Base-by-base conservation (phyloP, 1,140 invertebrate genomes). In the Rhyacophila brunnea region DNA sequence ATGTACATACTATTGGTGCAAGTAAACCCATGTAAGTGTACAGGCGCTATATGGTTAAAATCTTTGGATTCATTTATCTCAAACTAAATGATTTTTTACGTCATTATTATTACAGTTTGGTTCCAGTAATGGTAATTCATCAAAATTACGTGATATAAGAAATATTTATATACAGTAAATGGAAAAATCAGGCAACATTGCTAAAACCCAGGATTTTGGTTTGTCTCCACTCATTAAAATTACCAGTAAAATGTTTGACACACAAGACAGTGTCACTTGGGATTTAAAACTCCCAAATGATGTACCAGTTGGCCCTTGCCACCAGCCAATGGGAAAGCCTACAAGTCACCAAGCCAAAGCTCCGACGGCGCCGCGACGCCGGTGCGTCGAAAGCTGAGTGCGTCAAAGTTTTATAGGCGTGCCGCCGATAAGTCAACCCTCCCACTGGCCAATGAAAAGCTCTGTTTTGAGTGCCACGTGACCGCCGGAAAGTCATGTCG, bases 351-450 rank as follows among this genome's bases (percentile, higher is more conserved):
- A 60, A 61, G 59, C 56, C 53, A 56, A 51, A 19, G 7, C 32
- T 18, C 36, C 14, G 34, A 4, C 14, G 49, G 15, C 49, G 43
- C 43, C 18, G 14, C 43, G 43, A 45, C 43, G 43, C 43, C 11
- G 18, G n/a, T 32, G 32, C 50, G 50, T 38, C 10, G 7, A 17
- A 18, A 44, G 50, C 40, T 14, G 32, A 35, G 45, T 40, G 52
- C 52, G 53, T 28, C 53, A 32, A 43, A 36, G 34, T 53, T 44
- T 23, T 47, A 36, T 35, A 45, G 56, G 61, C 57, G 48, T 34
- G 48, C 34, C 55, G 60, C 45, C 60, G 53, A 55, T 35, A 63
- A 63, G 61, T 63, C 61, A 62, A 57, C 60, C 60, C 60, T 53
- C 35, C 48, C 54, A 40, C 34, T 40, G 18, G 40, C 61, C 61